phyloP scores from a whole-genome alignment of 2,888 invertebrate species.

The Drosophila histrio region DNA sequence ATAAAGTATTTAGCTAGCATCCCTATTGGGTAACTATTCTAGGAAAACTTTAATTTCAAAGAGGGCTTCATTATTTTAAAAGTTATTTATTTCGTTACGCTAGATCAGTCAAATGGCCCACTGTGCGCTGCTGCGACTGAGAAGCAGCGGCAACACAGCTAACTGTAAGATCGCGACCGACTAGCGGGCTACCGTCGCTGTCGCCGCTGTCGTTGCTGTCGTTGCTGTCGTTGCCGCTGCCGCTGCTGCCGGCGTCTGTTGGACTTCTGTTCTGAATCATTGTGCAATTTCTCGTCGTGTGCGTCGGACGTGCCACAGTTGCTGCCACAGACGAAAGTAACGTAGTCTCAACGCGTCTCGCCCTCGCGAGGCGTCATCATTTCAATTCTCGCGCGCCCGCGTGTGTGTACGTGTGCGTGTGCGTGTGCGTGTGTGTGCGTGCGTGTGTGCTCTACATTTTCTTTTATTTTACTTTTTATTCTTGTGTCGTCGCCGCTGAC shows the following conservation, averaged over 20 bases:
- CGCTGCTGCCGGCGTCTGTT: slow-evolving; percentile 32
- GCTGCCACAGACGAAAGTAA: slow-evolving; percentile 21
- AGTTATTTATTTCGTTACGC: too few relatives aligned
- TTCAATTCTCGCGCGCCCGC: slow-evolving; percentile 32
- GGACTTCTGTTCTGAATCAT: slow-evolving; percentile 67
- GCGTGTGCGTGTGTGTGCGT: slow-evolving; percentile 7
- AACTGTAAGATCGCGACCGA: slow-evolving; percentile 55
- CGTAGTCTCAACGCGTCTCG: too few relatives aligned
- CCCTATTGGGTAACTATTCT: too few relatives aligned
- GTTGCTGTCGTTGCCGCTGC: not conserved
- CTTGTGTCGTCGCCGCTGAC: slow-evolving; percentile 27
- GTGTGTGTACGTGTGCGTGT: not conserved
- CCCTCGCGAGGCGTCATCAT: slow-evolving; percentile 23
- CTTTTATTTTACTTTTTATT: slow-evolving; percentile 48
- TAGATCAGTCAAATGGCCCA: too few relatives aligned
- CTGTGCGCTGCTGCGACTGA: not conserved
- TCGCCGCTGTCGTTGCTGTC: slow-evolving; percentile 6
- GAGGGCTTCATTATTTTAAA: too few relatives aligned
- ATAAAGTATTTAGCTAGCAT: too few relatives aligned
- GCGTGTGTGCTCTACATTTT: slow-evolving; percentile 56
- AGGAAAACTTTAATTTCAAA: too few relatives aligned
- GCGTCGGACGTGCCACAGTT: slow-evolving; percentile 60
- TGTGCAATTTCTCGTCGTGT: slow-evolving; percentile 72
- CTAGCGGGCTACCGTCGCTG: slow-evolving; percentile 6
- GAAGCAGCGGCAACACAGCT: slow-evolving; percentile 6